Evolutionary conservation across 2,113 vertebrate species (phyloP), one percentile per base, ranked within the genome.

Genomic region (Notarius lentiginosus): DNA sequence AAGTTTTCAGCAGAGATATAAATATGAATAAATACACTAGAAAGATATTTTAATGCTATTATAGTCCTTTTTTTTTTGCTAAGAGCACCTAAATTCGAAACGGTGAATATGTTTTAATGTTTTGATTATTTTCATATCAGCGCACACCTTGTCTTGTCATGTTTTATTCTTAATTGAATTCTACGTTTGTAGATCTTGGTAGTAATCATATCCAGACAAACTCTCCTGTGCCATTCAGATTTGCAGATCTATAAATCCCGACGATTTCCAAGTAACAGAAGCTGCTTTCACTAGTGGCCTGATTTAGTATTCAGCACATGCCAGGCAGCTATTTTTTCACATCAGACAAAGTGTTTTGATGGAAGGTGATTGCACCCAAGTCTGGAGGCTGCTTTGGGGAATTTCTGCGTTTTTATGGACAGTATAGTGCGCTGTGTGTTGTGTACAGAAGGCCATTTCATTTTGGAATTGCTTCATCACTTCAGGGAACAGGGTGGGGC

Each of bases 261-360:
- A 94, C 94, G 90, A 97, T 98, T 99, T 97, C 97, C 97, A 97
- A 98, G 97, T 96, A 97, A 97, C 97, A 95, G 95, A 96, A 96
- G 96, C 93, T 92, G 96, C 96, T 94, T 94, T 96, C 96, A 96
- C 96, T 97, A 97, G 97, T 97, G 96, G 97, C 95, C 96, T 98
- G 97, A 98, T 99, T 99, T 97, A 94, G 96, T 98, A 98, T 99
- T 99, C 97, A 90, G 95, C 93, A 94, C 96, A 93, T 96, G 95
- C 93, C 96, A 94, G 96, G 95, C 95, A 97, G 97, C 27, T 60
- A 41, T 80, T 55, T 79, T 79, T 79, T 79, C 97, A 98, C 98
- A 97, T 97, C 97, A 98, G 97, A 98, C 98, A 98, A 98, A 98
- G 97, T 98, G 97, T 98, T 98, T 98, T 98, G 97, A 98, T 98